These are phyloP conservation scores for Agrotis clavis DNA, from an alignment of 2,888 invertebrate species.

Conservation along the genomic window DNA sequence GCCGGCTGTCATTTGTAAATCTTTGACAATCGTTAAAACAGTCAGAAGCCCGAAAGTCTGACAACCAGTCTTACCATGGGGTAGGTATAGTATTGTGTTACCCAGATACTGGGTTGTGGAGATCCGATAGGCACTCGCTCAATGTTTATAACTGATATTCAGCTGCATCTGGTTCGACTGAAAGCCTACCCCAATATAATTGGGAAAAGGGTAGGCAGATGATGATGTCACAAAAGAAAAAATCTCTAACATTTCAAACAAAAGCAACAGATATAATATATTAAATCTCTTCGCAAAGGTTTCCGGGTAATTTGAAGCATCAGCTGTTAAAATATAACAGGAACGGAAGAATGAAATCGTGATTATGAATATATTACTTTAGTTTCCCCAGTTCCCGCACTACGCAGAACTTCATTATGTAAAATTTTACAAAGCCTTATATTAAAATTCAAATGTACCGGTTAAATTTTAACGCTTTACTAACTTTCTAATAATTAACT, in stretches of 20 bases:
- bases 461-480: constrained; percentile 49
- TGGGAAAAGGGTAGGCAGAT: no score
- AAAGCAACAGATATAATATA: constrained; percentile 3
- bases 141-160: no score
- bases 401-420: constrained; percentile 48
- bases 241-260: not conserved
- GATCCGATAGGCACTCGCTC: no score
- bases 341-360: constrained; percentile 67
- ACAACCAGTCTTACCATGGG: no score
- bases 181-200: no score
- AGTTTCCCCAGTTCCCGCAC: constrained; percentile 54
- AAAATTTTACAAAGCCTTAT: constrained; percentile 58
- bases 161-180: no score
- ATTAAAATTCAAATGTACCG: constrained; percentile 60
- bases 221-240: no score
- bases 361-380: constrained; percentile 81
- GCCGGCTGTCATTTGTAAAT: no score
- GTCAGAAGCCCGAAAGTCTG: no score
- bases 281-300: constrained; percentile 14
- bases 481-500: constrained; percentile 47
- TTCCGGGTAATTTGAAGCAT: constrained; percentile 33
- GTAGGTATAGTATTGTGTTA: no score
- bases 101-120: no score
- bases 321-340: constrained; percentile 46
- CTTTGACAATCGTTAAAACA: no score